These are phyloP conservation scores for Leptinotarsa haldemani DNA, from an alignment of 2,888 invertebrate species.

Conservation along the genomic window DNA sequence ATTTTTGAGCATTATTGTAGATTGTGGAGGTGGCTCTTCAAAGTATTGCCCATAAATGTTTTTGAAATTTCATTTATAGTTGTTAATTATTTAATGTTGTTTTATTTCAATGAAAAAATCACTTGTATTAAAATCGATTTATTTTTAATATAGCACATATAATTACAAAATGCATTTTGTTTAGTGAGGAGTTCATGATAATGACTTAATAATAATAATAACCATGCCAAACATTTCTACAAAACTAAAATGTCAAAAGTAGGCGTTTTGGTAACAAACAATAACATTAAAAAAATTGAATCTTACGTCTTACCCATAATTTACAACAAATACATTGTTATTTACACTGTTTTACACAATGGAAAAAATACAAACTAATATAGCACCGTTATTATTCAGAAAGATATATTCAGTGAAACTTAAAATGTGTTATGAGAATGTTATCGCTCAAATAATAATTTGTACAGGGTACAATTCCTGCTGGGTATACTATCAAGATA, in stretches of 20 bases:
- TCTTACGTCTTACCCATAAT: constrained; percentile 50
- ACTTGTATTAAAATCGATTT: constrained; percentile 48
- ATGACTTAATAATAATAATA: constrained; percentile 31
- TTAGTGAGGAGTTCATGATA: constrained; percentile 44
- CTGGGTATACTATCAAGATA: too few species aligned
- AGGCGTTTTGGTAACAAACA: constrained; percentile 46
- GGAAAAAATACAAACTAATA: constrained; percentile 50
- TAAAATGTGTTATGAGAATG: background rate
- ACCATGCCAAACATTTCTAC: constrained; percentile 42
- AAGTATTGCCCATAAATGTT: too few species aligned
- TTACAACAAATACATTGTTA: constrained; percentile 52
- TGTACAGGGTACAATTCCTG: background rate
- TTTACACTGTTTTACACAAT: constrained; percentile 56
- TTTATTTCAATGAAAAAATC: background rate
- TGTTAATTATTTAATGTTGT: too few species aligned
- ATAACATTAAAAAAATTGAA: constrained; percentile 32
- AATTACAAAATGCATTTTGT: constrained; percentile 54
- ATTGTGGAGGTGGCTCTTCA: too few species aligned
- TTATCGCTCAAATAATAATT: background rate
- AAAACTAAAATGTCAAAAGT: constrained; percentile 46
- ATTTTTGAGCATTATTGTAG: too few species aligned
- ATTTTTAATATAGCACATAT: constrained; percentile 59
- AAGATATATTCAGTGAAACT: background rate
- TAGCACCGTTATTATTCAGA: constrained; percentile 54
- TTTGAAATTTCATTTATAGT: too few species aligned